Conservation (phyloP, 2,888 invertebrate species). For the Mactromeris polynyma region DNA sequence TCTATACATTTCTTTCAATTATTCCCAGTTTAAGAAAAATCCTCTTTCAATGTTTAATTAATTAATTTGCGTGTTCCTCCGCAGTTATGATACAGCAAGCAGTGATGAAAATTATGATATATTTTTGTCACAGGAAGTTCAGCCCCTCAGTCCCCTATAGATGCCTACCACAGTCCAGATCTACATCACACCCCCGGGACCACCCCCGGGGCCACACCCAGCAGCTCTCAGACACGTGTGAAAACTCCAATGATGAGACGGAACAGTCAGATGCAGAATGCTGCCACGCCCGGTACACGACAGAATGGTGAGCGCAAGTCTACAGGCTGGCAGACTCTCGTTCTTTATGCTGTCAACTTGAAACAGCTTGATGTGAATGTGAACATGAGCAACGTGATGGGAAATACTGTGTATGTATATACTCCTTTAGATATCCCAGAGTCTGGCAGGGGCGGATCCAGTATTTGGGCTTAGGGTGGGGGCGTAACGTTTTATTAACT, state of each 20-base stretch:
- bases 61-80: background rate
- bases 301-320: slow-evolving; percentile 59
- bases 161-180: slow-evolving; percentile 53
- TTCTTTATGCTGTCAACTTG: slow-evolving; percentile 98
- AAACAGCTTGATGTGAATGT: slow-evolving; percentile 98
- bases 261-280: slow-evolving; percentile 50
- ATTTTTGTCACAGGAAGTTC: slow-evolving; percentile 51
- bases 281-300: slow-evolving; percentile 19
- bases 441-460: too few species aligned
- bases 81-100: background rate
- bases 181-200: slow-evolving; percentile 29
- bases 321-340: slow-evolving; percentile 96
- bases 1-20: background rate
- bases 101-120: background rate
- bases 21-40: too few species aligned
- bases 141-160: slow-evolving; percentile 76
- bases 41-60: background rate
- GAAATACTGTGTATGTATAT: slow-evolving; percentile 94
- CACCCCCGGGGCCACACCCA: slow-evolving; percentile 47
- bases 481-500: too few species aligned
- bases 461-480: too few species aligned
- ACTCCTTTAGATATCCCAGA: too few species aligned
- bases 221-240: slow-evolving; percentile 24
- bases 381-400: slow-evolving; percentile 99
- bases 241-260: slow-evolving; percentile 42